A percentile compares a stretch with the other conserved stretches of the same genome.
phyloP scores from a whole-genome alignment of 2,888 invertebrate species.

The Eupsilia transversa region DNA sequence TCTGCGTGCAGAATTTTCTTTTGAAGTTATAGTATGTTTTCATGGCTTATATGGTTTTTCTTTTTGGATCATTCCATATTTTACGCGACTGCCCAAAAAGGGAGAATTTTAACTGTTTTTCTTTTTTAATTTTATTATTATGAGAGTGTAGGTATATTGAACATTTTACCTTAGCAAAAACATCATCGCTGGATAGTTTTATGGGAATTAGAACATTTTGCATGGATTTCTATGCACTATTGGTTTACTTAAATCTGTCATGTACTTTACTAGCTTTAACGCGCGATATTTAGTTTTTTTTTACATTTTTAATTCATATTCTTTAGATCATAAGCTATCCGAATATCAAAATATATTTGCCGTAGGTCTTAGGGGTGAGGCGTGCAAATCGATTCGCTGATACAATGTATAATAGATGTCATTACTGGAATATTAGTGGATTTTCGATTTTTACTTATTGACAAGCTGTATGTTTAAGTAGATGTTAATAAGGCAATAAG shows the following conservation, averaged over 20 bases:
- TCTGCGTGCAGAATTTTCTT: not conserved
- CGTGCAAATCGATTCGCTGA: too few species aligned
- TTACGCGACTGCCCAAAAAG: not conserved
- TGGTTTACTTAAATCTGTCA: not conserved
- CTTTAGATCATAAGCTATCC: too few species aligned
- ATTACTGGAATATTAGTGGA: not conserved
- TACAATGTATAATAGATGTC: too few species aligned
- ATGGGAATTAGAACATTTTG: not conserved
- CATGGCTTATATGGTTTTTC: not conserved
- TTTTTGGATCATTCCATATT: not conserved
- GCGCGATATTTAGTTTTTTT: too few species aligned
- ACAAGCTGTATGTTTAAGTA: not conserved
- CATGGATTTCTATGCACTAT: not conserved
- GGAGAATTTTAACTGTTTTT: not conserved
- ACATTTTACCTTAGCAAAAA: not conserved
- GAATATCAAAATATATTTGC: too few species aligned
- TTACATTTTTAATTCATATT: too few species aligned
- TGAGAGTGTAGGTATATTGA: not conserved
- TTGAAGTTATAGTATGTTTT: not conserved
- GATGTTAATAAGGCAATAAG: not conserved
- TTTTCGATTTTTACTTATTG: not conserved
- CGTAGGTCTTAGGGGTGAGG: too few species aligned
- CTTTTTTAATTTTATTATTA: not conserved
- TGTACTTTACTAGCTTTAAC: too few species aligned
- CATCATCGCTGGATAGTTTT: not conserved